Evolutionary conservation across 1,140 invertebrate genomes (phyloP), one percentile per base, ranked within the genome.

Genomic region (Maconellicoccus hirsutus): DNA sequence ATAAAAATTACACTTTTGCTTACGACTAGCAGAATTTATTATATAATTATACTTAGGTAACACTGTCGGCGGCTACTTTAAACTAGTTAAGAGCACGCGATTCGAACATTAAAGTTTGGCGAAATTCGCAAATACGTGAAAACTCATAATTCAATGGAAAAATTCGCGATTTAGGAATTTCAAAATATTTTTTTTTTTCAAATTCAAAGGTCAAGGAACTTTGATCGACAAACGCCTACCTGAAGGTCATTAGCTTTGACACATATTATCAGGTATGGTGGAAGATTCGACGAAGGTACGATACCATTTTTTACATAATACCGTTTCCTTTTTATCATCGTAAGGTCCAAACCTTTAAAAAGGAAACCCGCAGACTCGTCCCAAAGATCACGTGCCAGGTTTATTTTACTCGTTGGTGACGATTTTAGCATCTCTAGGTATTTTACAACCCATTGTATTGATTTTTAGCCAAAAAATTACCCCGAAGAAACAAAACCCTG

Each of bases 11-110:
- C n/a, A 38, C n/a, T 8, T 16, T 52, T 16, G 42, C 12, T 3
- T 52, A 8, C 42, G 42, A 16, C 6, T 16, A 19, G n/a, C n/a
- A 52, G n/a, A 52, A 52, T 52, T 52, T 52, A 52, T 52, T 52
- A 52, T 16, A 16, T 52, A 52, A 16, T 6, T 52, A 52, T 52
- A 16, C 6, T 16, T 52, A 16, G 42, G 42, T 52, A 52, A 52
- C 42, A 52, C 42, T 52, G 42, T 52, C 42, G n/a, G n/a, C 42
- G 42, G 42, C 42, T 52, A 52, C 42, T 52, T 52, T 16, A 52
- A 52, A 4, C 3, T 52, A 52, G 42, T 52, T 19, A 19, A 52
- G 2, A 2, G 42, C 42, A 52, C 42, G 42, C 42, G n/a, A 52
- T 52, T 8, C n/a, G 2, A 52, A 52, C 42, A 52, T 52, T 52